Conservation (phyloP, 2,113 vertebrate species). For the Macaca fascicularis region DNA sequence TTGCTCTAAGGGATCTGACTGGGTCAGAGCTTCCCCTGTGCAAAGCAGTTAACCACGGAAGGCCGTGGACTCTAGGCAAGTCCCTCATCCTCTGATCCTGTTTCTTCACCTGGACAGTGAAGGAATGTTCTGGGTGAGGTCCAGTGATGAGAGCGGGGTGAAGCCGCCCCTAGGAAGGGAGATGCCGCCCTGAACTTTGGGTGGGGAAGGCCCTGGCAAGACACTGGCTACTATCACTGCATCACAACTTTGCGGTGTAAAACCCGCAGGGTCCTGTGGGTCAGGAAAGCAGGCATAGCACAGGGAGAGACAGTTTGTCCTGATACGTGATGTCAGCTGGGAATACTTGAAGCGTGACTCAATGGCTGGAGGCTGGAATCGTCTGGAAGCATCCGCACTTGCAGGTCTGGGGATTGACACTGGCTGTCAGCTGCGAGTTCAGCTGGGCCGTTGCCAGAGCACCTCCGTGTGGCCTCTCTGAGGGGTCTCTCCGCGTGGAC, state of each 20-base stretch:
- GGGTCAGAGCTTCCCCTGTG: neutral
- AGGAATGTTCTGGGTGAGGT: neutral
- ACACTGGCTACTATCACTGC: rapidly evolving
- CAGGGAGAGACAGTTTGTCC: neutral
- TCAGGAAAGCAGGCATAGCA: neutral
- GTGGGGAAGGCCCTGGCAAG: neutral
- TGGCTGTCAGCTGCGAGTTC: neutral
- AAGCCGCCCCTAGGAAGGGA: rapidly evolving
- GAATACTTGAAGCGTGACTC: neutral
- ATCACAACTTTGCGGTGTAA: rapidly evolving
- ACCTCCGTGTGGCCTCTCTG: neutral
- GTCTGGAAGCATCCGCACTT: neutral
- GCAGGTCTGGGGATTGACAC: neutral
- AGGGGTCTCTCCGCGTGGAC: neutral
- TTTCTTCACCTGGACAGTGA: neutral
- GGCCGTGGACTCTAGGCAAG: neutral
- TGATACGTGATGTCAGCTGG: neutral
- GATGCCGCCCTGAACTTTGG: neutral
- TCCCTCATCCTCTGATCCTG: neutral
- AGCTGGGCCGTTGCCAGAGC: too few relatives aligned
- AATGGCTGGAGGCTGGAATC: neutral
- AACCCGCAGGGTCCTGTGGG: neutral
- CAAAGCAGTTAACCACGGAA: neutral
- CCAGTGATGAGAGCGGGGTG: neutral
- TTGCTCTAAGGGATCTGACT: neutral